Evolutionary conservation across 2,797 vertebrate species (phyloP), one percentile per base, ranked within the genome.

Genomic region (Microhierax caerulescens): DNA sequence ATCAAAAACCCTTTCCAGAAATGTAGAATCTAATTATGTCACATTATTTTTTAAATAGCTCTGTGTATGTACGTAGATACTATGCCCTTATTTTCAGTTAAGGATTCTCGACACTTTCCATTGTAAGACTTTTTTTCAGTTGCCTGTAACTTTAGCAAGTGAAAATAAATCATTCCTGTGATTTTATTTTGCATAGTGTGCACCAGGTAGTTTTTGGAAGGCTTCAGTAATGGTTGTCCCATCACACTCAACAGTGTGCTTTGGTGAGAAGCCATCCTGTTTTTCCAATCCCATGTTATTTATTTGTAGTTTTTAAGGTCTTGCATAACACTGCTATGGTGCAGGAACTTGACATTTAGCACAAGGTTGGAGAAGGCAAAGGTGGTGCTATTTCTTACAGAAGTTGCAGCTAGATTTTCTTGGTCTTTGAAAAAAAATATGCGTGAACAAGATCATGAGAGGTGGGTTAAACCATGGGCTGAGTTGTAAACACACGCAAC

Each of bases 271-370:
- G 28, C 6, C 3, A 20, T 22, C 32, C 34, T 8, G 2, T 10
- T 92, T 63, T 50, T 41, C 45, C 34, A 37, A 37, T 28, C 11
- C 75, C 39, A 2, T 24, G 11, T 36, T 9, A 6, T 9, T 4
- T 67, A 21, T 60, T 27, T 37, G n/a, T 21, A 23, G 30, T 30
- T 67, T 85, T 48, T 77, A 60, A 50, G 43, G 18, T 72, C 32
- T 56, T n/a, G 3, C 3, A 0, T 24, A 19, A 13, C 2, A 1
- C 9, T 68, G 0, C 20, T 51, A 34, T 37, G 25, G 25, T 60
- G 47, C n/a, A 27, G 57, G 28, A 94, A 14, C 18, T 69, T 61
- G 20, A 22, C 0, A 2, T 85, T 77, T 32, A 56, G 18, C 13
- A 8, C 9, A 25, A 6, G 45, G 4, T 1, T 68, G 79, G 76